phyloP scores from a whole-genome alignment of 2,888 invertebrate species.

The Agapostemon virescens region DNA sequence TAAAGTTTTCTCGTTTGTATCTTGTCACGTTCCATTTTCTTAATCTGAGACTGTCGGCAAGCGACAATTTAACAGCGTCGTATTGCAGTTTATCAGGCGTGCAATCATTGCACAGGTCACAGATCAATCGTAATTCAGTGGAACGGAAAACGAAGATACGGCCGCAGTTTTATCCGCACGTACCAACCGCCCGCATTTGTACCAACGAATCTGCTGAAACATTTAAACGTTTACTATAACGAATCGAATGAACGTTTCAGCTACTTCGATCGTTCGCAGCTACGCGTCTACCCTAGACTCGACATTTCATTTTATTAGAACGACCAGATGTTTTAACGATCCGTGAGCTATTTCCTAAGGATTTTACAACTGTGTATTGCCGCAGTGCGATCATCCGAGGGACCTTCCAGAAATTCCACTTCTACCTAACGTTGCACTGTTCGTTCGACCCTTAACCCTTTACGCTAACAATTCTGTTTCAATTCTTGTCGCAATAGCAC shows the following conservation, averaged over 20 bases:
- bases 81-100: slow-evolving; percentile 49
- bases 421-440: background rate
- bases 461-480: too few species aligned
- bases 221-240: slow-evolving; percentile 20
- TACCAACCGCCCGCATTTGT: slow-evolving; percentile 21
- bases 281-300: background rate
- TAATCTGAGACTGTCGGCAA: slow-evolving; percentile 15
- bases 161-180: slow-evolving; percentile 42
- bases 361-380: background rate
- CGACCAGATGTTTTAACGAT: slow-evolving; percentile 4
- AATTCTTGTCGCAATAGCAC: too few species aligned
- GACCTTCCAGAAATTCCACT: background rate
- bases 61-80: slow-evolving; percentile 34
- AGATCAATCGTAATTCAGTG: slow-evolving; percentile 56
- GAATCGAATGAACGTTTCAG: slow-evolving; percentile 5
- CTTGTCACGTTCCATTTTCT: slow-evolving; percentile 6
- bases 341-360: background rate
- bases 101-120: slow-evolving; percentile 53
- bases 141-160: slow-evolving; percentile 61
- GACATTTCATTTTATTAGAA: slow-evolving; percentile 4
- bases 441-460: background rate
- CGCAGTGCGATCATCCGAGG: background rate
- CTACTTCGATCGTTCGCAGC: background rate
- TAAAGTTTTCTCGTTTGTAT: slow-evolving; percentile 9
- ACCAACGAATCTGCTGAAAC: slow-evolving; percentile 10